Conservation (phyloP, 2,888 invertebrate species). For the Hydroisotoma schaefferi region DNA sequence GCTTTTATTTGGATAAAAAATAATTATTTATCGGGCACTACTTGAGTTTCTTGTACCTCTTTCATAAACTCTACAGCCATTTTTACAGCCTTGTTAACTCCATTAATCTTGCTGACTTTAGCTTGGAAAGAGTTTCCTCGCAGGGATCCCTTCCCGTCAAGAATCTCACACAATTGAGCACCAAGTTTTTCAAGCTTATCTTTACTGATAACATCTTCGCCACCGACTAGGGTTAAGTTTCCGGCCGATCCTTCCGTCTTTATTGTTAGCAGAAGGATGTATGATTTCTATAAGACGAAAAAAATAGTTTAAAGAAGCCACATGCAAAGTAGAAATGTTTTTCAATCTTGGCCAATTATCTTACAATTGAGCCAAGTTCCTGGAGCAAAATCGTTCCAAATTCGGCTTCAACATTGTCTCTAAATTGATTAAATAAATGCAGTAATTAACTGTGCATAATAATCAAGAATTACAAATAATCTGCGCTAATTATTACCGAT, state of each 20-base stretch:
- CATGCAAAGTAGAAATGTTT: background rate
- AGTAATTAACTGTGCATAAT: background rate
- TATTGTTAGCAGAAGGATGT: constrained; percentile 31
- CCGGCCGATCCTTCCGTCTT: constrained; percentile 41
- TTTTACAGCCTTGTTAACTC: constrained; percentile 61
- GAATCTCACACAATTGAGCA: constrained; percentile 63
- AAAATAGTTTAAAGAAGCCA: background rate
- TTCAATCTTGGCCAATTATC: constrained; percentile 11
- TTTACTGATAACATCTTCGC: constrained; percentile 14
- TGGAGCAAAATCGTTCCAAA: constrained; percentile 68
- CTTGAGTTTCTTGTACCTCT: constrained; percentile 49
- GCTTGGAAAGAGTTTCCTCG: constrained; percentile 72
- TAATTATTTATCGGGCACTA: background rate
- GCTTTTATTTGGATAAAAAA: background rate
- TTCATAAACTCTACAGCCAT: constrained; percentile 56
- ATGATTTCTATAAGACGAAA: constrained; percentile 19
- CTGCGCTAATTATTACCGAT: constrained; percentile 10
- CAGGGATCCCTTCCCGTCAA: constrained; percentile 73
- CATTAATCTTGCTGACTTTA: constrained; percentile 67
- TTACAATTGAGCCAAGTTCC: constrained; percentile 59
- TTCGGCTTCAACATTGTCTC: constrained; percentile 73
- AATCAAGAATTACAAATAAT: background rate
- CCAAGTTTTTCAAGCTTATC: constrained; percentile 20
- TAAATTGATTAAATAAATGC: constrained; percentile 45
- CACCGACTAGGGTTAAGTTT: constrained; percentile 34